Percentiles rank a stretch among this genome's conserved stretches.
Evolutionary conservation across 2,113 vertebrate species (phyloP).

Genomic region (Phaetusa simplex): DNA sequence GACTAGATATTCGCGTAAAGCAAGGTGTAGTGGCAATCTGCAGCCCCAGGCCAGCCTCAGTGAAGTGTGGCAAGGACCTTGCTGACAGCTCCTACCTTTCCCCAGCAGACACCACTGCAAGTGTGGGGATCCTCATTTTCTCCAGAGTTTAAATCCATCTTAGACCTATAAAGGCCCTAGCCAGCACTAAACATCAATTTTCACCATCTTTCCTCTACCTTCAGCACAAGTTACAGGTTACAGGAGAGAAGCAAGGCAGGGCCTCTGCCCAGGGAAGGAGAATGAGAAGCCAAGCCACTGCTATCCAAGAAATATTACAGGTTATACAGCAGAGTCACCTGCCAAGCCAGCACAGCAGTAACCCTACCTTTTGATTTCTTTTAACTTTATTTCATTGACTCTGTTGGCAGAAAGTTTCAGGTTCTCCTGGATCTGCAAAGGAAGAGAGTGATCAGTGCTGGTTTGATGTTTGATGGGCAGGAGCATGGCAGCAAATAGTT

Average conservation of each 20-base stretch:
- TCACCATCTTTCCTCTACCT: not conserved
- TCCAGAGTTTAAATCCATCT: not conserved
- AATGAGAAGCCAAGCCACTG: not conserved
- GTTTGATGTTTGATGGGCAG: not conserved
- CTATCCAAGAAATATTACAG: not conserved
- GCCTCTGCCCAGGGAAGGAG: not conserved
- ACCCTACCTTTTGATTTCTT: constrained; percentile 42
- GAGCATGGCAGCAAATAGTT: not conserved
- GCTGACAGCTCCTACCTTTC: not conserved
- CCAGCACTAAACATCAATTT: not conserved
- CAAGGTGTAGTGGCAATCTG: not conserved
- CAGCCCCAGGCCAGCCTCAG: not conserved
- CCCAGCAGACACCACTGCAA: not conserved
- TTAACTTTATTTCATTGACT: constrained; percentile 45
- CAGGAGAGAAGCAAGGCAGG: not conserved
- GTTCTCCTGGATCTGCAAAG: constrained; percentile 71
- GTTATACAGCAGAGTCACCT: not conserved
- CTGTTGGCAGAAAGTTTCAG: constrained; percentile 45
- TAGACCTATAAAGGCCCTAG: not conserved
- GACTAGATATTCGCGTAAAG: not conserved
- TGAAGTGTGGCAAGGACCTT: not conserved
- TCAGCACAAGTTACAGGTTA: not conserved
- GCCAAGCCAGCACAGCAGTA: not conserved
- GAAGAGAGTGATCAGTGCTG: not conserved
- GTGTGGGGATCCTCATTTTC: not conserved